Base-by-base conservation (phyloP, 2,797 vertebrate genomes). In the Mormyrus proboscirostris region DNA sequence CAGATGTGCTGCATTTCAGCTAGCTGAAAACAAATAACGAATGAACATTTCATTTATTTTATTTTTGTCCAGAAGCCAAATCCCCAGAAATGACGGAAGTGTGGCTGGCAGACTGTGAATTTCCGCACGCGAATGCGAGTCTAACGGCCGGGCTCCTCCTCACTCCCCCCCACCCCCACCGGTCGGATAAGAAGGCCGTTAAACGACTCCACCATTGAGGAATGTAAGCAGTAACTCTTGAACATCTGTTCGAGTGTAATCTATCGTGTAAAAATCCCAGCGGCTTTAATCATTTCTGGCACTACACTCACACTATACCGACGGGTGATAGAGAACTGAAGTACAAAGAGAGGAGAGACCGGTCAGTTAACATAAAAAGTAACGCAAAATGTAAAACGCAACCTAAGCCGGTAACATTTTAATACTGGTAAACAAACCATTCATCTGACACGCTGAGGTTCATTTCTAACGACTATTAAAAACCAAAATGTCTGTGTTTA, bases 221-320 rank as follows among this genome's bases (percentile, higher is more conserved):
- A 89, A 89, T 53, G 59, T 86, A 86, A 86, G 57, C 59, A 69
- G 38, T 53, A 89, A 83, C 22, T 62, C 8, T 16, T 19, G 82
- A 73, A 89, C 83, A 89, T 69, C 83, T 89, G 88, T 59, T 86
- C 3, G 29, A 41, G 57, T 73, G 29, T 86, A 50, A 89, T 89
- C 82, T 86, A 83, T 59, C 47, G 16, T 86, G 59, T 86, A 86
- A 86, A 85, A 65, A 79, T 79, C 88, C 59, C 29, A 82, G n/a
- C 0, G 49, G 62, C 62, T 86, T 89, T 87, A 89, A 87, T 86
- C 89, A 14, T 9, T 53, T 25, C 59, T 53, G 29, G 62, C 49
- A 29, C 41, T 19, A 44, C 14, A 49, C 41, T 19, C 44, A 57
- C 41, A 8, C 53, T 19, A 9, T 44, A 8, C 4, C 29, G 59